A percentile compares a stretch with the other conserved stretches of the same genome.
Conservation (phyloP, 2,797 vertebrate genomes). For the Heteromormyrus szaboi region DNA sequence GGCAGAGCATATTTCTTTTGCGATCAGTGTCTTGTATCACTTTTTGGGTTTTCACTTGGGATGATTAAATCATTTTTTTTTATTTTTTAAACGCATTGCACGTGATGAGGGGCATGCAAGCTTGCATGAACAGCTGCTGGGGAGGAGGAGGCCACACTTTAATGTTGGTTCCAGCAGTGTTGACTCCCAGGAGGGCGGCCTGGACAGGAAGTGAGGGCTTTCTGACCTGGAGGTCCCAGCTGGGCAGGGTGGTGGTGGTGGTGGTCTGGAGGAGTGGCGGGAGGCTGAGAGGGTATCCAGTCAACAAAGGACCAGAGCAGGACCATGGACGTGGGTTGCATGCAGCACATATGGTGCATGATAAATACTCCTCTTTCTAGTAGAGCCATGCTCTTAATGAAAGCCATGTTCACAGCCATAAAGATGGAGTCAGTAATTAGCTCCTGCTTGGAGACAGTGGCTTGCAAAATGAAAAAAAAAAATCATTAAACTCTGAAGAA, state of each 20-base stretch:
- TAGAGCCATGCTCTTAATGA: neutral
- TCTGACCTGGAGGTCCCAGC: neutral
- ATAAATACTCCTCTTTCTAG: neutral
- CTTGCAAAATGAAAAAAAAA: neutral
- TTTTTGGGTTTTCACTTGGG: neutral
- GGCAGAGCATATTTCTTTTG: neutral
- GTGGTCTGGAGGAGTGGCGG: neutral
- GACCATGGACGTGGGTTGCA: conserved; percentile 8
- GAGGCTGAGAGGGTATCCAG: neutral
- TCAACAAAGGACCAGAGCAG: neutral
- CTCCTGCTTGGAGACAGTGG: neutral
- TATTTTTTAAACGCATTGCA: neutral
- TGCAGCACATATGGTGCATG: neutral
- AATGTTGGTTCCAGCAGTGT: neutral
- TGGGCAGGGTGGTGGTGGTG: neutral
- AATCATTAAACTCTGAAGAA: neutral
- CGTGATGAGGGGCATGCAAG: neutral
- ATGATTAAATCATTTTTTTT: neutral
- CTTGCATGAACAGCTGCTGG: neutral
- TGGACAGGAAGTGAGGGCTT: neutral
- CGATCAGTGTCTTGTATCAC: neutral
- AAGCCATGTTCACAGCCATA: neutral
- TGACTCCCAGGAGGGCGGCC: neutral
- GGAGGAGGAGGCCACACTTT: neutral
- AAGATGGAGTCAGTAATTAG: neutral